These are phyloP conservation scores for Chelon auratus DNA, from an alignment of 2,797 vertebrate genomes.

Conservation along the genomic window DNA sequence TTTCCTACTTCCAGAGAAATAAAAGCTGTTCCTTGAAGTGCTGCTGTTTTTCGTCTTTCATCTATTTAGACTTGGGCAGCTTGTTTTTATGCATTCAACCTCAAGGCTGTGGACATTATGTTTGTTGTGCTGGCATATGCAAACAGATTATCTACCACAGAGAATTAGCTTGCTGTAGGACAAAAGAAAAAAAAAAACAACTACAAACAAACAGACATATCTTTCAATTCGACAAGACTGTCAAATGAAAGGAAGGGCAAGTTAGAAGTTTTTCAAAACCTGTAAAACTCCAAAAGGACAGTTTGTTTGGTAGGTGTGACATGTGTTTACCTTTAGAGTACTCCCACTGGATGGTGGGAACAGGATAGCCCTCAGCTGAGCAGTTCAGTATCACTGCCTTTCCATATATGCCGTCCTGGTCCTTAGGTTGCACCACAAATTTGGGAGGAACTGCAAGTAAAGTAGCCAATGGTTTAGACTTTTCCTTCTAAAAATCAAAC, in stretches of 20 bases:
- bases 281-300: background rate
- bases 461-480: background rate
- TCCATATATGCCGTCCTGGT: conserved; percentile 98
- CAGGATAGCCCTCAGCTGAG: conserved; percentile 96
- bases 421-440: conserved; percentile 97
- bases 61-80: conserved; percentile 43
- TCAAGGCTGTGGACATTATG: conserved; percentile 63
- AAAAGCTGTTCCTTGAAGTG: conserved; percentile 10
- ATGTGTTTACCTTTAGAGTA: conserved; percentile 94
- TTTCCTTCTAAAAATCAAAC: background rate
- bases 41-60: conserved; percentile 16
- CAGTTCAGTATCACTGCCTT: conserved; percentile 98
- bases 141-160: conserved; percentile 32
- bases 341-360: conserved; percentile 98
- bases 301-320: background rate
- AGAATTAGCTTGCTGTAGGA: conserved; percentile 45
- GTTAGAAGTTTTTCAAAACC: conserved; percentile 6
- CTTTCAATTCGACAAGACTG: conserved; percentile 39
- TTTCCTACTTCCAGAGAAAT: conserved; percentile 22
- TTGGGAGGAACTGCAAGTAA: conserved; percentile 91
- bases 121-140: conserved; percentile 52
- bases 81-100: conserved; percentile 55
- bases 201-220: background rate
- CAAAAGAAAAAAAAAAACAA: conserved; percentile 15
- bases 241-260: conserved; percentile 14